Evolutionary conservation across 2,888 invertebrate genomes (phyloP).

Genomic region (Camptogramma bilineatum): DNA sequence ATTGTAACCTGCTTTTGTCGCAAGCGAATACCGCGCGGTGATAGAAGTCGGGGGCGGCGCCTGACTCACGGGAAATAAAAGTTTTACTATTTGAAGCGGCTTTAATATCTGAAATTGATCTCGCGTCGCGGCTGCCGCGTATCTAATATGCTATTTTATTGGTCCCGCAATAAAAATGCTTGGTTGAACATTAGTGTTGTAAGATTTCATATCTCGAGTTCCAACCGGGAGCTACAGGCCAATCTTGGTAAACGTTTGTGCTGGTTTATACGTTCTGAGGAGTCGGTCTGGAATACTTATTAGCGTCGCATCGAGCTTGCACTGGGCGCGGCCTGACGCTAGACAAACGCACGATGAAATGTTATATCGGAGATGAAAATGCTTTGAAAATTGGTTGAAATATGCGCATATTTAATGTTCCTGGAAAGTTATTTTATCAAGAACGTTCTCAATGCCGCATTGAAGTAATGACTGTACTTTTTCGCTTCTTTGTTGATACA

Average conservation of each 20-base stretch:
- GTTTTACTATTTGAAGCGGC: conserved; percentile 62
- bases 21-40: conserved; percentile 20
- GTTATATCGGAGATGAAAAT: neutral
- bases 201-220: conserved; percentile 45
- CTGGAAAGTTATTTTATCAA: neutral
- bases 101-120: conserved; percentile 67
- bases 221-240: conserved; percentile 40
- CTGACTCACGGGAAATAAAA: conserved; percentile 68
- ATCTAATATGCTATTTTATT: conserved; percentile 57
- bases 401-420: neutral
- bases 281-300: conserved; percentile 49
- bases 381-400: neutral
- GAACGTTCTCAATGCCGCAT: neutral
- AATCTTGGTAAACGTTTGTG: conserved; percentile 50
- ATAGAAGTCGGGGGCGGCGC: conserved; percentile 39
- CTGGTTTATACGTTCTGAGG: conserved; percentile 44
- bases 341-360: conserved; percentile 9
- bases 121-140: conserved; percentile 37
- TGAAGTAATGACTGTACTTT: neutral
- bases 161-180: conserved; percentile 53
- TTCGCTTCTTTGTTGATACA: neutral
- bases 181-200: conserved; percentile 51
- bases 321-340: conserved; percentile 8
- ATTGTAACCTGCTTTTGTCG: conserved; percentile 1
- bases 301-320: conserved; percentile 42